Evolutionary conservation across 1,140 invertebrate genomes (phyloP).

Genomic region (Pararge aegeria): DNA sequence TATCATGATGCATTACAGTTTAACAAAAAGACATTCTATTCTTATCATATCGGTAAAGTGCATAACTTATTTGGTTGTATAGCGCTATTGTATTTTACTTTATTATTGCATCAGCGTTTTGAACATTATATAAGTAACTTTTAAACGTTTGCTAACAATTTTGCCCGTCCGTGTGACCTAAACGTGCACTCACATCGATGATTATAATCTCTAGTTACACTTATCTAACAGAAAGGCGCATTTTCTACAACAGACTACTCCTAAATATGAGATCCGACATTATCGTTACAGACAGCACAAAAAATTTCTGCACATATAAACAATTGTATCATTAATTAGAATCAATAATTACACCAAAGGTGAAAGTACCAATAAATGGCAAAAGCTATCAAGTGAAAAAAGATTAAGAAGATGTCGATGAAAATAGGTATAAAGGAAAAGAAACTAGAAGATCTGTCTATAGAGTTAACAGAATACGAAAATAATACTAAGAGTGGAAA

Average conservation of each 20-base stretch:
- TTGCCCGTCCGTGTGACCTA: constrained; percentile 38
- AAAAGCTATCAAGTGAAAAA: background rate
- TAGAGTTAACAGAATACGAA: background rate
- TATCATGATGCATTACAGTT: too few relatives aligned
- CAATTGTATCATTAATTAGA: background rate
- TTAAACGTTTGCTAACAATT: constrained; percentile 14
- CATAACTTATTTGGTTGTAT: too few relatives aligned
- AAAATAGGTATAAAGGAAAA: background rate
- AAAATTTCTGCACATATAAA: constrained; percentile 14
- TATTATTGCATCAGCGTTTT: too few relatives aligned
- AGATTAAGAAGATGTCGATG: background rate
- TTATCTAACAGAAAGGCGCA: constrained; percentile 62
- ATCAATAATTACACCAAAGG: constrained; percentile 3
- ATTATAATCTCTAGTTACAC: constrained; percentile 50
- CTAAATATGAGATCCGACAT: constrained; percentile 33
- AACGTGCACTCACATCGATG: constrained; percentile 63
- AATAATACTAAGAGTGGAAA: constrained; percentile 63
- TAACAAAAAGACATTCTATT: too few relatives aligned
- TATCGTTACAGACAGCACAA: constrained; percentile 11
- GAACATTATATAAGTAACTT: too few relatives aligned
- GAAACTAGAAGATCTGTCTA: constrained; percentile 1
- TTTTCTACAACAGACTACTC: constrained; percentile 51
- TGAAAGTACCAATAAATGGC: background rate
- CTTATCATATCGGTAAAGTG: too few relatives aligned
- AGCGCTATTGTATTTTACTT: too few relatives aligned